These are phyloP conservation scores for Galerucella calmariensis DNA, from an alignment of 2,888 invertebrate species.

Conservation along the genomic window DNA sequence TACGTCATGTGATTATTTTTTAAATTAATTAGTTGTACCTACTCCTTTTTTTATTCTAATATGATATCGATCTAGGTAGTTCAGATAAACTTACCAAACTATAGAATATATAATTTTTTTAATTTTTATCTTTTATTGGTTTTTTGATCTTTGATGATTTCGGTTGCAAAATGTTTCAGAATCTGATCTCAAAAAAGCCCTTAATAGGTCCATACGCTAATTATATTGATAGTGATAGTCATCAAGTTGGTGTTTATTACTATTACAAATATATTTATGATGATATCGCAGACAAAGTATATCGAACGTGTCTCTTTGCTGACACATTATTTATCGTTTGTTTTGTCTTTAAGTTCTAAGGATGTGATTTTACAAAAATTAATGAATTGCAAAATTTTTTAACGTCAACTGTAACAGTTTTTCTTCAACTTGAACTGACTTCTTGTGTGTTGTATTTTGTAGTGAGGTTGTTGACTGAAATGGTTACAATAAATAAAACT, in stretches of 20 bases:
- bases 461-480: neutral
- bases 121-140: too few relatives aligned
- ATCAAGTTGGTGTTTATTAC: neutral
- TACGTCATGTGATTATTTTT: neutral
- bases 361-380: too few relatives aligned
- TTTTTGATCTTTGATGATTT: too few relatives aligned
- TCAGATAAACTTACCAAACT: too few relatives aligned
- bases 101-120: too few relatives aligned
- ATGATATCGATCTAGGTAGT: neutral
- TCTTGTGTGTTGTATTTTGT: neutral
- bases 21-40: neutral
- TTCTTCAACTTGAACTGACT: too few relatives aligned
- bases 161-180: too few relatives aligned
- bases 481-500: conserved; percentile 8
- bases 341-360: neutral
- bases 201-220: too few relatives aligned
- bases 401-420: too few relatives aligned
- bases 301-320: conserved; percentile 1
- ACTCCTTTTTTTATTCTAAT: neutral
- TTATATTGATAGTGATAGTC: neutral
- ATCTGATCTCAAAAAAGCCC: too few relatives aligned
- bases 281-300: neutral
- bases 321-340: neutral
- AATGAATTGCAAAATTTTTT: too few relatives aligned
- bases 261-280: neutral